Base-by-base conservation (phyloP, 2,888 invertebrate genomes). In the Latrodectus elegans region DNA sequence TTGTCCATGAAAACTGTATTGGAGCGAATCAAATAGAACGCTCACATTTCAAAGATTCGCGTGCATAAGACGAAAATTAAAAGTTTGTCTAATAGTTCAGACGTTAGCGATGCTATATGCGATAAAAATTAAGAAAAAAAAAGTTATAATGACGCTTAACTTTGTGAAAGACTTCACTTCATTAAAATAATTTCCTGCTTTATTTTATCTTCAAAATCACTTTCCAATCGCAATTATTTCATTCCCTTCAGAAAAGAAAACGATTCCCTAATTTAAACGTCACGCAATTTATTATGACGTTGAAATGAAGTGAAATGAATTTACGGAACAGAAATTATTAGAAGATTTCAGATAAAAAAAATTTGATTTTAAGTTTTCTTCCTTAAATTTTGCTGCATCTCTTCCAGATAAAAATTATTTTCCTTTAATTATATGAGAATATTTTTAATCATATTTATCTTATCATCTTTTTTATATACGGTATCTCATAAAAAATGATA, bases 1-100 rank as follows among this genome's bases (percentile, higher is more conserved):
- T 84, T 84, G 65, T 26, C 9, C 22, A n/a, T 26, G 72, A 76
- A 60, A 14, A 4, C 53, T 65, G 72, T 72, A 84, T 72, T 76
- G 84, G 64, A 77, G 55, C 84, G 77, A 77, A 73, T 84, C 84
- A 53, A 72, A 76, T 73, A 72, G 76, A 84, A 84, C 84, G 49
- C n/a, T 53, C 14, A 73, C 51, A 73, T 17, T 73, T 17, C 73
- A 17, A 73, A 73, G 17, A 72, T 12, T 77, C 72, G 77, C 84
- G 84, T 77, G 84, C 53, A 9, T 15, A 83, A 60, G 64, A 68
- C 51, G 14, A 22, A 38, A 83, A 72, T 72, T 72, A 51, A 65
- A 75, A 51, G 17, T 67, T 22, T 14, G 55, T 73, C 8, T 55
- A 14, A n/a, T 26, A 76, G 71, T 74, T 65, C 53, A 72, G 51